A percentile compares a stretch with the other conserved stretches of the same genome.
Conservation (phyloP, 2,113 vertebrate species). For the Elachura formosa region DNA sequence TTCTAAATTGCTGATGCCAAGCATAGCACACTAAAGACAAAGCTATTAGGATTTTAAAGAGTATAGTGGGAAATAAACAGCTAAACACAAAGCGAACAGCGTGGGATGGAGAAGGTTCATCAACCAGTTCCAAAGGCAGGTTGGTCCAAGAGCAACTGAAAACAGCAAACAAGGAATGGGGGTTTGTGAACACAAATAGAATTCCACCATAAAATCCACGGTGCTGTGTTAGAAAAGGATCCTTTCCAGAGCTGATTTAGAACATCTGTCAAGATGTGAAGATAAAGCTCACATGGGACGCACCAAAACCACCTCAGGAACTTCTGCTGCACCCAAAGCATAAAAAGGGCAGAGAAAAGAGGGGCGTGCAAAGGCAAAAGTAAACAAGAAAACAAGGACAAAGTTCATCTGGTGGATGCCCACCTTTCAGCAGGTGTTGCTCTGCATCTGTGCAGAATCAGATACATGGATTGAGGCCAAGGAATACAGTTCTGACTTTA, state of each 20-base stretch:
- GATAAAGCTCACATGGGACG: not conserved
- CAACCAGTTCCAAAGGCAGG: fast-evolving
- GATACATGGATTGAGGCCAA: not conserved
- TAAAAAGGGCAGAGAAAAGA: not conserved
- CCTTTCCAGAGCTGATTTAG: not conserved
- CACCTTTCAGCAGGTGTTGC: not conserved
- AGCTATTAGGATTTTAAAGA: not conserved
- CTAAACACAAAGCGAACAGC: not conserved
- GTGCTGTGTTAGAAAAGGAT: not conserved
- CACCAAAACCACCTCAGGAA: not conserved
- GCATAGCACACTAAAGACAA: not conserved
- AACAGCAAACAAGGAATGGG: not conserved
- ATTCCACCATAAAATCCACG: not conserved
- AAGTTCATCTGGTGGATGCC: not conserved
- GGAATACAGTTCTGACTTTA: not conserved
- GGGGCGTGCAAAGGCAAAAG: not conserved
- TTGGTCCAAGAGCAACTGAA: not conserved
- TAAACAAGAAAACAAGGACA: not conserved
- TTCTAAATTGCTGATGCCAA: not conserved
- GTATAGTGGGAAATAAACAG: not conserved
- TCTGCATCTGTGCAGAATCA: not conserved
- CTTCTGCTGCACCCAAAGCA: not conserved
- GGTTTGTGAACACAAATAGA: not conserved
- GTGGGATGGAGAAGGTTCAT: not conserved
- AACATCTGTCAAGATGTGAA: not conserved